A percentile compares a stretch with the other conserved stretches of the same genome.
Conservation (phyloP, 2,888 invertebrate genomes). For the Acleris cristana region DNA sequence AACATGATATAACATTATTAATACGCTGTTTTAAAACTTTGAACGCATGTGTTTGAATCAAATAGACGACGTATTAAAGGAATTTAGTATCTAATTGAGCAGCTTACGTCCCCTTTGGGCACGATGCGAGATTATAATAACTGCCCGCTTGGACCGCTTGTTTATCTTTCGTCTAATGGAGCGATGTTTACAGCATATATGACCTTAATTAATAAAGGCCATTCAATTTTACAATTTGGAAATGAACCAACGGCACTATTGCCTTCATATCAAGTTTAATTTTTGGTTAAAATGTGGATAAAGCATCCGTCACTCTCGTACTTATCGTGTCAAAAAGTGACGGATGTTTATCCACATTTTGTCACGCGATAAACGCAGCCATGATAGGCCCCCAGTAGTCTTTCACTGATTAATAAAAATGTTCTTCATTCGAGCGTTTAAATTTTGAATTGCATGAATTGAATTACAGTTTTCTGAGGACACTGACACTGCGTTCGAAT, state of each 20-base stretch:
- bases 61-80: slow-evolving; percentile 35
- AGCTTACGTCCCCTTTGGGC: slow-evolving; percentile 48
- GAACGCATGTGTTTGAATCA: slow-evolving; percentile 29
- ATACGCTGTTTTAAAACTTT: slow-evolving; percentile 34
- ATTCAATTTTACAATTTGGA: too few species aligned
- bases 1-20: slow-evolving; percentile 17
- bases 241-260: too few species aligned
- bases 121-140: slow-evolving; percentile 75
- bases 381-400: too few species aligned
- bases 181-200: slow-evolving; percentile 52
- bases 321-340: too few species aligned
- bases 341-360: too few species aligned
- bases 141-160: slow-evolving; percentile 59
- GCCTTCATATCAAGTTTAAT: too few species aligned
- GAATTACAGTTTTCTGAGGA: neutral
- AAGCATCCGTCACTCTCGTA: too few species aligned
- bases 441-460: neutral
- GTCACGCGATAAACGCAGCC: too few species aligned
- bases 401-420: too few species aligned
- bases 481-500: neutral
- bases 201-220: slow-evolving; percentile 52
- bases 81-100: slow-evolving; percentile 46
- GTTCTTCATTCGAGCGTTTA: too few species aligned
- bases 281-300: too few species aligned
- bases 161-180: slow-evolving; percentile 75